These are phyloP conservation scores for Anorthoa munda DNA, from an alignment of 2,888 invertebrate species.

Conservation along the genomic window DNA sequence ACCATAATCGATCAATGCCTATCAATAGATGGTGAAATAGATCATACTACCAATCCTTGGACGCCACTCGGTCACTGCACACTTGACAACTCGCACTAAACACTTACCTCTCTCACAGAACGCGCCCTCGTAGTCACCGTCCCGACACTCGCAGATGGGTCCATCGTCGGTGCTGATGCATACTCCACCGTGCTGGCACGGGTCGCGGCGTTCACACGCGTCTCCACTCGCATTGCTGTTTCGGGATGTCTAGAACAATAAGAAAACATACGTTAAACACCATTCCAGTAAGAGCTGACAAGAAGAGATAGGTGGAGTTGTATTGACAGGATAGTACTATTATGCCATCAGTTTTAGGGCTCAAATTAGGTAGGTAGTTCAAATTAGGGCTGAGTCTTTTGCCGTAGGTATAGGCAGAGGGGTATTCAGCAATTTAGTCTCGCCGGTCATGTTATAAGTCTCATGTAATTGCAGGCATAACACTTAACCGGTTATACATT, in stretches of 20 bases:
- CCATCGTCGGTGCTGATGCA: conserved; percentile 99
- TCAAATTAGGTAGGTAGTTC: too few species aligned
- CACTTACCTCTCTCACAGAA: conserved; percentile 97
- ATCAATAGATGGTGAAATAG: too few species aligned
- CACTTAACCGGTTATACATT: background rate
- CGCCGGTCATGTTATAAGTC: too few species aligned
- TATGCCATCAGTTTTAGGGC: too few species aligned
- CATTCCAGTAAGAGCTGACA: background rate
- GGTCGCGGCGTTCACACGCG: conserved; percentile 96
- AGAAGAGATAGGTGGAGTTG: background rate
- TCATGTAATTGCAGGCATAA: too few species aligned
- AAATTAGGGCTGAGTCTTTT: too few species aligned
- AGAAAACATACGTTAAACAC: background rate
- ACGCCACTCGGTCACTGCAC: too few species aligned
- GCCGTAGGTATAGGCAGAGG: too few species aligned
- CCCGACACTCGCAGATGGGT: conserved; percentile 98
- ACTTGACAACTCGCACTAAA: too few species aligned
- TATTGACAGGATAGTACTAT: background rate
- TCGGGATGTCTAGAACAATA: conserved; percentile 86
- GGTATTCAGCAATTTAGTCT: background rate
- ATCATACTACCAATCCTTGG: too few species aligned
- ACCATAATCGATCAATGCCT: too few species aligned
- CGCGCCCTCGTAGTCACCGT: conserved; percentile 97
- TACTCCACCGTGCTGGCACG: conserved; percentile 98
- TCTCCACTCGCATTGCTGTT: conserved; percentile 95